Percentiles rank a stretch among this genome's conserved stretches.
These are phyloP conservation scores for Orientallactaga sibirica DNA, from an alignment of 2,797 vertebrate species.

Conservation along the genomic window DNA sequence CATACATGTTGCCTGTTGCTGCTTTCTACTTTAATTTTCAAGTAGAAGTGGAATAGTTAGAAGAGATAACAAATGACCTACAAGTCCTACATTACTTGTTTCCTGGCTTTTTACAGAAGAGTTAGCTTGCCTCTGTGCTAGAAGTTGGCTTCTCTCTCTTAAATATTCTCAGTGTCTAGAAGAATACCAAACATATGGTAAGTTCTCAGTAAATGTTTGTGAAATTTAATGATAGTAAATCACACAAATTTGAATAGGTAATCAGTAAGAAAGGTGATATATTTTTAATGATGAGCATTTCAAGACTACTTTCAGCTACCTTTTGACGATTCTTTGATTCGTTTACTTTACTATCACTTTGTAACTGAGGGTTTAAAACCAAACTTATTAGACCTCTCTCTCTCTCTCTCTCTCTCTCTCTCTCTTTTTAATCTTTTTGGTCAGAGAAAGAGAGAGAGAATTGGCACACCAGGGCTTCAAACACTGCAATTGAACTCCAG, in stretches of 20 bases:
- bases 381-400: not conserved
- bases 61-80: not conserved
- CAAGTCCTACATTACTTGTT: not conserved
- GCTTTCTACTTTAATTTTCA: not conserved
- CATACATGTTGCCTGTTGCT: not conserved
- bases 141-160: not conserved
- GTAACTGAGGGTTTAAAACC: not conserved
- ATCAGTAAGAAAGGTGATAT: constrained; percentile 23
- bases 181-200: not conserved
- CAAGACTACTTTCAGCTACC: not conserved
- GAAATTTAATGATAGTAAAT: not conserved
- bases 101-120: not conserved
- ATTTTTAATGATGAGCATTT: not conserved
- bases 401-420: too few relatives aligned
- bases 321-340: constrained; percentile 21
- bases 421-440: not conserved
- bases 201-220: not conserved
- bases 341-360: not conserved
- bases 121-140: not conserved
- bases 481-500: too few relatives aligned
- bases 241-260: not conserved
- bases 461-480: too few relatives aligned
- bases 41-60: not conserved
- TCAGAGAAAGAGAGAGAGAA: too few relatives aligned
- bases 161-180: not conserved